phyloP scores from a whole-genome alignment of 2,797 vertebrate genomes.

The Pangasius krempfi region DNA sequence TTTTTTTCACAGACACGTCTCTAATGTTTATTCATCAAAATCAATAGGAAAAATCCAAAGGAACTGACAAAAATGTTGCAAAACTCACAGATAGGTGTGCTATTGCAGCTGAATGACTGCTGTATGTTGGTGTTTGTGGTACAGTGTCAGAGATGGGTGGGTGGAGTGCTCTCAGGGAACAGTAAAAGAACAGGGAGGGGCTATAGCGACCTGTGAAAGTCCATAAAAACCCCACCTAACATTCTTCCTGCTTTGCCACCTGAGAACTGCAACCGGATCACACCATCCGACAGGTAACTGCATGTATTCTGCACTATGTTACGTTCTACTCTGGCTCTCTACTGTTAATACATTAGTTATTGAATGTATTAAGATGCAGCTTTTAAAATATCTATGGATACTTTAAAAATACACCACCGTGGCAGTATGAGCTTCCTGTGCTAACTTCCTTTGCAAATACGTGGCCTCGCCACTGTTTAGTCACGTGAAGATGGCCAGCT shows the following conservation, averaged over 20 bases:
- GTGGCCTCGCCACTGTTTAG: background rate
- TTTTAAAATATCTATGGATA: background rate
- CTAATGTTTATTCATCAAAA: background rate
- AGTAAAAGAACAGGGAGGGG: slow-evolving; percentile 1
- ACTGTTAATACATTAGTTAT: background rate
- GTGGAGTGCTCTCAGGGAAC: slow-evolving; percentile 19
- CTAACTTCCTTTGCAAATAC: slow-evolving; percentile 10
- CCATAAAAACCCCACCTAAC: slow-evolving; percentile 42
- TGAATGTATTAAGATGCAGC: background rate
- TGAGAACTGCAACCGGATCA: background rate
- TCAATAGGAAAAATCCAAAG: background rate
- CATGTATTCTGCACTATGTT: background rate
- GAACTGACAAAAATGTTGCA: background rate
- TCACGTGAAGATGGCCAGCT: background rate
- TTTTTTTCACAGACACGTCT: background rate
- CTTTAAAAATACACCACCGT: background rate
- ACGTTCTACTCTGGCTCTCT: background rate
- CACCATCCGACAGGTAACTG: slow-evolving; percentile 44
- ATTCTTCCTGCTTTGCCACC: slow-evolving; percentile 23
- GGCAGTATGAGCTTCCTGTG: background rate
- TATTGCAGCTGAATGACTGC: background rate
- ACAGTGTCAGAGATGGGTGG: background rate
- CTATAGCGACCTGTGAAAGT: slow-evolving; percentile 9
- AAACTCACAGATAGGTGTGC: slow-evolving; percentile 14
- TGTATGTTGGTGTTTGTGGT: background rate